Evolutionary conservation across 2,888 invertebrate genomes (phyloP).

Genomic region (Lepeophtheirus nordmannii): DNA sequence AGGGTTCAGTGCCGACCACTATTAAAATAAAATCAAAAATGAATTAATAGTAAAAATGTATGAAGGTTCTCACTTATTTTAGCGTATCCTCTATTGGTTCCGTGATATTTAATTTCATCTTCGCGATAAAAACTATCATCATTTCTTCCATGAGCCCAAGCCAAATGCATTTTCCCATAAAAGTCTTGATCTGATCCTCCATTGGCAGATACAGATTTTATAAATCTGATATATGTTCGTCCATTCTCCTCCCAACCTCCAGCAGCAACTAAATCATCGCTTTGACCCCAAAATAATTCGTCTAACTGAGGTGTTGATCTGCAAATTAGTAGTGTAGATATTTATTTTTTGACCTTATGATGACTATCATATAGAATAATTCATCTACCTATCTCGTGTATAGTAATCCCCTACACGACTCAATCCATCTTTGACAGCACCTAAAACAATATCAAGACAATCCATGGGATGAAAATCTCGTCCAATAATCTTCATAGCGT

Average conservation of each 20-base stretch:
- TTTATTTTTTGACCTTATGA: neutral
- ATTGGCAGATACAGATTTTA: conserved; percentile 52
- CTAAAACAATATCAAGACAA: conserved; percentile 86
- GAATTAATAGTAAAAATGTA: neutral
- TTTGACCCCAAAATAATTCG: conserved; percentile 69
- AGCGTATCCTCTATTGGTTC: conserved; percentile 63
- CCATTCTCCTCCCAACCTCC: conserved; percentile 77
- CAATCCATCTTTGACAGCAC: conserved; percentile 61
- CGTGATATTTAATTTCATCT: conserved; percentile 88
- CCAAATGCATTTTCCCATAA: conserved; percentile 62
- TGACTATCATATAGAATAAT: neutral
- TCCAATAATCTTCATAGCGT: conserved; percentile 45
- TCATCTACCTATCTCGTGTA: conserved; percentile 54
- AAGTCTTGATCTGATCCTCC: conserved; percentile 75
- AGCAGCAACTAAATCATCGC: conserved; percentile 67
- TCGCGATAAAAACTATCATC: conserved; percentile 64
- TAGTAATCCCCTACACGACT: conserved; percentile 78
- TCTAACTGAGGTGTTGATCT: conserved; percentile 71
- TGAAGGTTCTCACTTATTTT: conserved; percentile 38
- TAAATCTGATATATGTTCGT: conserved; percentile 73
- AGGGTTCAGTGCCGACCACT: no score
- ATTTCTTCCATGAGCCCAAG: conserved; percentile 81
- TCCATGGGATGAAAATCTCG: conserved; percentile 82
- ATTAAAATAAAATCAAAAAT: no score
- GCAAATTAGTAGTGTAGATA: neutral